Percentiles rank a stretch among this genome's conserved stretches.
These are phyloP conservation scores for Drosophila conformis DNA, from an alignment of 2,888 invertebrate genomes.

Conservation along the genomic window DNA sequence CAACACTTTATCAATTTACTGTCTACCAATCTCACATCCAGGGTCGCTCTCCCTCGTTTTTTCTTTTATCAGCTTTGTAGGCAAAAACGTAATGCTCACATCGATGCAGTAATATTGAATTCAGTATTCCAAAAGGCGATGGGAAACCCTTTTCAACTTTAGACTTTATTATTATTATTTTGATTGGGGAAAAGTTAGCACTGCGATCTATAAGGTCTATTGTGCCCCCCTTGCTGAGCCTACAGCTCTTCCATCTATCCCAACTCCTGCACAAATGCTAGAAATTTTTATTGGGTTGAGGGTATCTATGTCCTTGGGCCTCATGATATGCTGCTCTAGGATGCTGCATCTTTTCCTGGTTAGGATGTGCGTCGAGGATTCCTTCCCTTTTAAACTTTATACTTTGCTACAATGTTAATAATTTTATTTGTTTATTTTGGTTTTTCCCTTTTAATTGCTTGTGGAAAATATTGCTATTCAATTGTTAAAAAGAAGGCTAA, in stretches of 20 bases:
- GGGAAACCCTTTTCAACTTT: not conserved
- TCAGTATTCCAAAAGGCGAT: conserved; percentile 15
- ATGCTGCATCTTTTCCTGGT: too few species aligned
- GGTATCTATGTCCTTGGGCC: too few species aligned
- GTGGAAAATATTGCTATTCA: not conserved
- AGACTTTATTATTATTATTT: not conserved
- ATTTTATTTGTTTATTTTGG: not conserved
- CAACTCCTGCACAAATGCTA: too few species aligned
- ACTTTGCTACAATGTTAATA: conserved; percentile 13
- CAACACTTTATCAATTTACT: conserved; percentile 50
- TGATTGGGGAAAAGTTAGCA: too few species aligned
- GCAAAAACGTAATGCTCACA: conserved; percentile 13
- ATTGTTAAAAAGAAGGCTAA: not conserved
- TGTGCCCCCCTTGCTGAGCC: too few species aligned
- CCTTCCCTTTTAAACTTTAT: not conserved
- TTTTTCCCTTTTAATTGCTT: conserved; percentile 4
- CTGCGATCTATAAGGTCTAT: too few species aligned
- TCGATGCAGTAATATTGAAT: conserved; percentile 13
- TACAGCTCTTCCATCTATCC: too few species aligned
- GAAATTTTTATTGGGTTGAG: too few species aligned
- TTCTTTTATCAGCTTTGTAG: not conserved
- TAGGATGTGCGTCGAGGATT: too few species aligned
- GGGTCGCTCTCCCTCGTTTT: conserved; percentile 2
- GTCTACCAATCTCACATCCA: conserved; percentile 5
- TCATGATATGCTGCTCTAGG: too few species aligned